phyloP scores from a whole-genome alignment of 2,113 vertebrate species.

The Sinocyclocheilus rhinocerous region DNA sequence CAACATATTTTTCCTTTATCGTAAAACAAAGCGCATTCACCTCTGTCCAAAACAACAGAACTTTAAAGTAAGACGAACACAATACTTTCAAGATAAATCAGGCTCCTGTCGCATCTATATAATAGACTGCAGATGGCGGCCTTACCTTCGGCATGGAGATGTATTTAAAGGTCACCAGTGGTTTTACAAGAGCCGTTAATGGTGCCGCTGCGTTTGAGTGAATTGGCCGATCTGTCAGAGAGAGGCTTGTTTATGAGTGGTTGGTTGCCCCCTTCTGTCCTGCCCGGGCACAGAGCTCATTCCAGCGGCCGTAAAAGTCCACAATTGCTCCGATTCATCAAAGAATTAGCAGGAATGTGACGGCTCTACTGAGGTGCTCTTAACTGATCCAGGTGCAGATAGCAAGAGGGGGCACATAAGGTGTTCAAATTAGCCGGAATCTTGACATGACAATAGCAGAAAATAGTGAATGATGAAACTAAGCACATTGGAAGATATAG shows the following conservation, averaged over 20 bases:
- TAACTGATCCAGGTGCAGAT: slow-evolving; percentile 61
- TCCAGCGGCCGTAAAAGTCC: slow-evolving; percentile 69
- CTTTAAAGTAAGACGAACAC: slow-evolving; percentile 52
- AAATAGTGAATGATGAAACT: background rate
- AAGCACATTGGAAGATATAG: too few relatives aligned
- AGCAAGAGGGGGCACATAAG: slow-evolving; percentile 30
- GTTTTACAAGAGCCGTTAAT: slow-evolving; percentile 74
- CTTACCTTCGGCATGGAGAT: slow-evolving; percentile 60
- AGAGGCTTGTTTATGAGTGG: slow-evolving; percentile 71
- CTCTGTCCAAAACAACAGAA: slow-evolving; percentile 48
- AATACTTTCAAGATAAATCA: slow-evolving; percentile 39
- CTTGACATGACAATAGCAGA: background rate
- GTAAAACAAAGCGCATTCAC: background rate
- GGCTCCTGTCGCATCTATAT: slow-evolving; percentile 60
- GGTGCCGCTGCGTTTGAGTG: slow-evolving; percentile 62
- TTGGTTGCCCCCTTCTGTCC: slow-evolving; percentile 59
- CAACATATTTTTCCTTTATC: background rate
- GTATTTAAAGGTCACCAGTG: slow-evolving; percentile 73
- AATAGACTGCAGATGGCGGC: slow-evolving; percentile 62
- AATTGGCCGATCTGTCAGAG: slow-evolving; percentile 73
- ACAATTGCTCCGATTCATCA: slow-evolving; percentile 72
- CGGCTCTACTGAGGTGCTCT: slow-evolving; percentile 50
- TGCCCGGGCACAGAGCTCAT: slow-evolving; percentile 60
- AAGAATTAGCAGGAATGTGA: slow-evolving; percentile 70
- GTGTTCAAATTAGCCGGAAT: slow-evolving; percentile 1